Evolutionary conservation across 2,888 invertebrate genomes (phyloP), one percentile per base, ranked within the genome.

Genomic region (Syrphus vitripennis): DNA sequence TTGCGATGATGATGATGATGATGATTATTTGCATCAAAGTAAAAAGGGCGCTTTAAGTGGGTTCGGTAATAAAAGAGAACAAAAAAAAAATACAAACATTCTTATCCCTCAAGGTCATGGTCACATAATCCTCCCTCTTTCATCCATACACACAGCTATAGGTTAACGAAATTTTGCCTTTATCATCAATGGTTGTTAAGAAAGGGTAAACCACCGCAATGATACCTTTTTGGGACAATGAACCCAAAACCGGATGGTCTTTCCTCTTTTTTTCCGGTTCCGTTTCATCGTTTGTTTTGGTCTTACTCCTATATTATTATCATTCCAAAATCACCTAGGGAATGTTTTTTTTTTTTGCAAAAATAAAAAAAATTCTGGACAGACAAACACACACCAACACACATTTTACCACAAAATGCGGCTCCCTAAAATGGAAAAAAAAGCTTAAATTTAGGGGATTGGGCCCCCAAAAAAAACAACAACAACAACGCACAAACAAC

Each of bases 21-120:
- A 40, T 77, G 77, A 86, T 86, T 86, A 86, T 81, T 86, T 82
- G 63, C 69, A 50, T 40, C 76, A 74, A 72, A 81, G 72, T 53
- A 71, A 42, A 72, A 29, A 40, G 40, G 61, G 24, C 29, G 34
- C 16, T 34, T 31, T n/a, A 31, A 57, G 70, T 24, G 42, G 71
- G 48, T 42, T 26, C 21, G 67, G 50, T 24, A 45, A 67, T 61
- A 79, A 74, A 69, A 26, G 14, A 21, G 21, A 53, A n/a, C n/a
- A n/a, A 40, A 19, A 21, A 21, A 12, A 48, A 24, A 53, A 53
- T 26, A 50, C 2, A 29, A 16, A 16, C 29, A 55, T 40, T 16
- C 59, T 65, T 71, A 50, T 55, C 57, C 57, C 37, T 48, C 74
- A 82, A 77, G 82, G 82, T 86, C 86, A 86, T 57, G 86, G 86